A percentile compares a stretch with the other conserved stretches of the same genome.
Conservation (phyloP, 2,113 vertebrate genomes). For the Nansenia antarctica region DNA sequence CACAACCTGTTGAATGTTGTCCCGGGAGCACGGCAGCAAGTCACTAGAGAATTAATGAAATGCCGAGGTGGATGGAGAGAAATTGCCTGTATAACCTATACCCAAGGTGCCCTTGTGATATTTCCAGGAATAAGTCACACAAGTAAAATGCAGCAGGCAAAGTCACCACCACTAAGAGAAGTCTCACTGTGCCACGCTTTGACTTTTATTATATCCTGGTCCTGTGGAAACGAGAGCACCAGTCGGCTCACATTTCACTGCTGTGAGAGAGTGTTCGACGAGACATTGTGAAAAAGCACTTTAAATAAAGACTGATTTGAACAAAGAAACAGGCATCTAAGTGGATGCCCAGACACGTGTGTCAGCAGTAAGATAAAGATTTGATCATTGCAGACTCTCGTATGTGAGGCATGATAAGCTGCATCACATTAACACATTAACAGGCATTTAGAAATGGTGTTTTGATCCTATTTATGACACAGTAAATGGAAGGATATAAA, state of each 20-base stretch:
- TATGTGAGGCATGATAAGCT: too few species aligned
- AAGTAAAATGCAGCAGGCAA: constrained; percentile 42
- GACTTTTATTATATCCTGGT: constrained; percentile 7
- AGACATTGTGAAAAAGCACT: neutral
- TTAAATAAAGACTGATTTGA: neutral
- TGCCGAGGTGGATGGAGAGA: constrained; percentile 70
- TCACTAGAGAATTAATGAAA: constrained; percentile 79
- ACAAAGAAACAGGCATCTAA: too few species aligned
- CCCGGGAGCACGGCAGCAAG: constrained; percentile 66
- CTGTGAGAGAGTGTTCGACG: neutral
- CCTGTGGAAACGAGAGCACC: constrained; percentile 46
- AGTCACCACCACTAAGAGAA: constrained; percentile 19
- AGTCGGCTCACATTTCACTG: neutral
- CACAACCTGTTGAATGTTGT: constrained; percentile 79
- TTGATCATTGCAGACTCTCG: too few species aligned
- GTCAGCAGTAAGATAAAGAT: neutral
- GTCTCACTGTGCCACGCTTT: constrained; percentile 40
- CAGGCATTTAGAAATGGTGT: too few species aligned
- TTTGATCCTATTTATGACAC: too few species aligned
- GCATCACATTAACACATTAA: too few species aligned
- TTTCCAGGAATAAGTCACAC: constrained; percentile 63
- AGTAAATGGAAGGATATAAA: too few species aligned
- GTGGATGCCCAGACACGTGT: neutral
- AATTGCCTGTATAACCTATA: constrained; percentile 75
- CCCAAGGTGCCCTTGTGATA: constrained; percentile 77